phyloP scores from a whole-genome alignment of 1,140 invertebrate species.

The Drosophila mojavensis region DNA sequence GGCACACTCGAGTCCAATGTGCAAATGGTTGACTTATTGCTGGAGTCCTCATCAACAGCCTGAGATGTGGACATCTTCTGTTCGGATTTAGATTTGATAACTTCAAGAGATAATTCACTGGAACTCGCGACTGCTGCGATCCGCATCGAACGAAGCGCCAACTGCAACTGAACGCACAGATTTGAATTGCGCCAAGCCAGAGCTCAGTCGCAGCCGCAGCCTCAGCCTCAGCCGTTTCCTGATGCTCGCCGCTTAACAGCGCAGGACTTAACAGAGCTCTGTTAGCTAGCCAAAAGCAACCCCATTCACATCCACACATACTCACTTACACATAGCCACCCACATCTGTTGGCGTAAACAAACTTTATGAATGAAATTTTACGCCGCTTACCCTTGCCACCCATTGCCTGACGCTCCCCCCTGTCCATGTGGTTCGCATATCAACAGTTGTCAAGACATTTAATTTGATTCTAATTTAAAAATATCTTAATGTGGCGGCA shows the following conservation, averaged over 20 bases:
- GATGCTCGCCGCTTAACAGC: slow-evolving; percentile 44
- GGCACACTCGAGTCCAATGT: slow-evolving; percentile 11
- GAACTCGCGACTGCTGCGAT: slow-evolving; percentile 51
- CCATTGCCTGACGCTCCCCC: neutral
- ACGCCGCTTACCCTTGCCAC: neutral
- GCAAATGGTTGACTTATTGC: slow-evolving; percentile 26
- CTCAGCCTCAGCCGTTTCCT: slow-evolving; percentile 14
- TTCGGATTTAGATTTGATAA: neutral
- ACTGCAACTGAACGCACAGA: slow-evolving; percentile 71
- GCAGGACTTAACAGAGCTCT: slow-evolving; percentile 62
- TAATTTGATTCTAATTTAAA: slow-evolving; percentile 21
- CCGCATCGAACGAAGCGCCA: slow-evolving; percentile 56
- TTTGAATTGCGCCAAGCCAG: slow-evolving; percentile 42
- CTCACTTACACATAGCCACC: slow-evolving; percentile 10
- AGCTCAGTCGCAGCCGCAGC: slow-evolving; percentile 56
- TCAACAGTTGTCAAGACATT: slow-evolving; percentile 72
- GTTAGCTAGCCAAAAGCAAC: slow-evolving; percentile 48
- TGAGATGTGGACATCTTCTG: slow-evolving; percentile 6
- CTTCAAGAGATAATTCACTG: neutral
- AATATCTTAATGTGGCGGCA: slow-evolving; percentile 2
- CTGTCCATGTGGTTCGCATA: slow-evolving; percentile 25
- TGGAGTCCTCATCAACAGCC: slow-evolving; percentile 15
- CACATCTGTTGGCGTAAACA: slow-evolving; percentile 18
- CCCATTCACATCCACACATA: slow-evolving; percentile 23
- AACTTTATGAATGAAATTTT: slow-evolving; percentile 67